Base-by-base conservation (phyloP, 2,113 vertebrate genomes). In the Pampusana beccarii region DNA sequence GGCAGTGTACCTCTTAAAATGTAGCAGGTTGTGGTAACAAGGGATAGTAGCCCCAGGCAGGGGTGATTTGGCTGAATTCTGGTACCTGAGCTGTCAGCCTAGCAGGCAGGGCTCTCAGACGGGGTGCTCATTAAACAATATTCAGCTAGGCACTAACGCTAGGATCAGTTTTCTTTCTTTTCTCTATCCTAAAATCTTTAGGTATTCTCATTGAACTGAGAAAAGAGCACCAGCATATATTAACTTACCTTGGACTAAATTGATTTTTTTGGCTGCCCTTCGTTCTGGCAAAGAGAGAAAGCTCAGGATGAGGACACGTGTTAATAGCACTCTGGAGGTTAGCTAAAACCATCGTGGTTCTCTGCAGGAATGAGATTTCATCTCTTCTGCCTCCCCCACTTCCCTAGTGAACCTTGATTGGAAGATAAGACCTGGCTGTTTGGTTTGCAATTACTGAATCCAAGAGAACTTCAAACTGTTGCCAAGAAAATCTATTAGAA, bases 221-320 rank as follows among this genome's bases (percentile, higher is more conserved):
- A 81, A 88, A 64, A 46, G 65, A 64, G 5, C 31, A 78, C 57
- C 36, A 71, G 70, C 1, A 3, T 90, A 66, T 80, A 80, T 79
- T 95, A 90, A 69, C 51, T 92, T 93, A 53, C 26, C n/a, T 88
- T 54, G 51, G 80, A 75, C 84, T 92, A 72, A 78, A 80, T 33
- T 80, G 88, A 66, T 94, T 96, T 91, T 95, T 91, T 95, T 97
- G 95, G 64, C 90, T 96, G 80, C 36, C 36, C 69, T 94, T 96
- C 95, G 11, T 58, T 84, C 50, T 90, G 82, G 86, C 86, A 81
- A 80, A 83, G 71, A 78, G 44, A 20, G 33, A 80, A 71, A 70
- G 46, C 82, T 88, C 64, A 91, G 78, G 86, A 91, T 83, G 71
- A 93, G 86, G 61, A 67, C 36, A 71, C 0, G 1, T 78, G 58